Evolutionary conservation across 2,113 vertebrate species (phyloP).

Genomic region (Pagrus major): DNA sequence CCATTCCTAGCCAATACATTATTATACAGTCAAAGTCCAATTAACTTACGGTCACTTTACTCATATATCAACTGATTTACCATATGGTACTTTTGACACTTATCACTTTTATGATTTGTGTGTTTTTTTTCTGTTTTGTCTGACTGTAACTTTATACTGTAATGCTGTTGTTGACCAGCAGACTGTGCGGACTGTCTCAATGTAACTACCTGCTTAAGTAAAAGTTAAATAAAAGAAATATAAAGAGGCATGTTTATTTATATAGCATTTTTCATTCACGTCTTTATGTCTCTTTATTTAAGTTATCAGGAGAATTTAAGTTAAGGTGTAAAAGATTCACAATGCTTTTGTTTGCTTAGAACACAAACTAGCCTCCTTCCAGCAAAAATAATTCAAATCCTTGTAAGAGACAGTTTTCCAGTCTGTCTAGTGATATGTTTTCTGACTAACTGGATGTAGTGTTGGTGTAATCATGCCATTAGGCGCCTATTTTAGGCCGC

Average conservation of each 20-base stretch:
- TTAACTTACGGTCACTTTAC: neutral
- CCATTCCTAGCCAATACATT: conserved; percentile 85
- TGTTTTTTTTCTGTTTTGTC: no score
- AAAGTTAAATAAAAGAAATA: no score
- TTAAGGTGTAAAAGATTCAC: neutral
- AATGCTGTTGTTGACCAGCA: no score
- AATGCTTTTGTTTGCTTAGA: neutral
- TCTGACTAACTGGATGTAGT: no score
- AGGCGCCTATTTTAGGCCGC: no score
- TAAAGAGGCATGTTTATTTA: neutral
- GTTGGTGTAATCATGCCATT: no score
- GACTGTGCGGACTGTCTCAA: no score
- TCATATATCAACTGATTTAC: neutral
- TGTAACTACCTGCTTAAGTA: no score
- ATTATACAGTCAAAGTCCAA: neutral
- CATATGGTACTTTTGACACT: no score
- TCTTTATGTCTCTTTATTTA: neutral
- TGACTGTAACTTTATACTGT: no score
- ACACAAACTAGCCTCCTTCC: neutral
- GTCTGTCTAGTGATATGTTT: neutral
- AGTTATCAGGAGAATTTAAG: neutral
- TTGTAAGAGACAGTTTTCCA: neutral
- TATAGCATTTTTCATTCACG: neutral
- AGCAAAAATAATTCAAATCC: neutral
- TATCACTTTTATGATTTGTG: no score